These are phyloP conservation scores for Malurus splendens DNA, from an alignment of 2,797 vertebrate genomes.

Conservation along the genomic window DNA sequence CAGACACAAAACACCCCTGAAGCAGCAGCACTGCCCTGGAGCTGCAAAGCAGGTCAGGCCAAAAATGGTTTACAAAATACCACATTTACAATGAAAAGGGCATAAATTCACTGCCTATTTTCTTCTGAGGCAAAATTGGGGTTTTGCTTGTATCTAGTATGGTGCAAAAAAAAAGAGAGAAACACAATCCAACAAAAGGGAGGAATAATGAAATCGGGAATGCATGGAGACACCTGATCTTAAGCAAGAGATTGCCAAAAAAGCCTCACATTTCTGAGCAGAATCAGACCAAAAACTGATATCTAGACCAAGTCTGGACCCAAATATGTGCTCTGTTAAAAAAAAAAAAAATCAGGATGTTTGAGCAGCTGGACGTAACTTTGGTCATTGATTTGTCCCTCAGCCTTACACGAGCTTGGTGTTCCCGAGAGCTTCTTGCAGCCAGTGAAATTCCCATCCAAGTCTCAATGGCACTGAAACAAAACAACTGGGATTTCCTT, in stretches of 20 bases:
- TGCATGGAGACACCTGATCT: not conserved
- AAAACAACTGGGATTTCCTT: fast-evolving
- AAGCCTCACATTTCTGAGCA: not conserved
- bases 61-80: not conserved
- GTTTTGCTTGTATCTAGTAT: not conserved
- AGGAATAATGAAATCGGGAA: not conserved
- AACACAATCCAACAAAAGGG: fast-evolving
- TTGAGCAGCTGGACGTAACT: not conserved
- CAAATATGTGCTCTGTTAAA: not conserved
- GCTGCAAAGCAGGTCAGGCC: not conserved
- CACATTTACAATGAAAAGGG: not conserved
- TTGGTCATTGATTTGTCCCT: not conserved
- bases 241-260: not conserved
- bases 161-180: not conserved
- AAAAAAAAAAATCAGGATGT: not conserved
- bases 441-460: not conserved
- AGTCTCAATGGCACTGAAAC: not conserved
- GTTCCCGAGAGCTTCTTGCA: not conserved
- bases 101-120: not conserved
- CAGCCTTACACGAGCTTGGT: not conserved
- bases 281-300: not conserved
- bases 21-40: not conserved
- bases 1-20: not conserved
- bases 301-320: not conserved
- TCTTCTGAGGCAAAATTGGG: not conserved